Evolutionary conservation across 1,140 invertebrate species (phyloP), one percentile per base, ranked within the genome.

Genomic region (Hypsibius dujardini): DNA sequence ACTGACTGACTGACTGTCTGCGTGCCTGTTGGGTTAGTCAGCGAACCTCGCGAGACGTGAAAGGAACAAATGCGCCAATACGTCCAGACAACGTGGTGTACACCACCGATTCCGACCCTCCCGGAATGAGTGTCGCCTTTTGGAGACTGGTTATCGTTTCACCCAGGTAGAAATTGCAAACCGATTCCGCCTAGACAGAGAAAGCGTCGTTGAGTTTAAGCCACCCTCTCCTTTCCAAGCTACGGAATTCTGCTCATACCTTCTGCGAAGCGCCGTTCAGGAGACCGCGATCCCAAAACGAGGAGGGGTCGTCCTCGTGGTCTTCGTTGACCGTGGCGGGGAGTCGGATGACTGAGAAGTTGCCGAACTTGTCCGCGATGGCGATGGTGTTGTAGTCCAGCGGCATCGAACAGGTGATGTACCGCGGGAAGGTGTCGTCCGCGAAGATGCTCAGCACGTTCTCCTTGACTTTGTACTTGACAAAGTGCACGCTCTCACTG

Each of bases 361-460:
- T 98, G n/a, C 95, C 96, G 85, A 98, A 99, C 80, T 98, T 98
- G 79, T 99, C 96, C 1, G 90, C 91, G 47, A 90, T 87, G 0
- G 93, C 94, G 45, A 97, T 87, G 1, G 95, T 98, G 76, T 95
- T 90, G 76, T 95, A 98, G 82, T 99, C 96, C 15, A 99, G 79
- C n/a, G 98, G 82, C 75, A 87, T 87, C 0, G 89, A 89, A 47
- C 88, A 87, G 0, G 94, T 97, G 1, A 98, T 87, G 90, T 92
- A 98, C 70, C 95, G 83, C 0, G 95, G 95, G 81, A 91, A 89
- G 0, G 92, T 96, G 76, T 98, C 95, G 80, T 99, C 95, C 1
- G 94, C 92, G 81, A 98, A 99, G 59, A 98, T 90, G 47, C 98
- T 93, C 56, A 99, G 81, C 76, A 97, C 94, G 82, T 99, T 99